phyloP scores from a whole-genome alignment of 2,113 vertebrate species.

The Corythoichthys haematopterus region DNA sequence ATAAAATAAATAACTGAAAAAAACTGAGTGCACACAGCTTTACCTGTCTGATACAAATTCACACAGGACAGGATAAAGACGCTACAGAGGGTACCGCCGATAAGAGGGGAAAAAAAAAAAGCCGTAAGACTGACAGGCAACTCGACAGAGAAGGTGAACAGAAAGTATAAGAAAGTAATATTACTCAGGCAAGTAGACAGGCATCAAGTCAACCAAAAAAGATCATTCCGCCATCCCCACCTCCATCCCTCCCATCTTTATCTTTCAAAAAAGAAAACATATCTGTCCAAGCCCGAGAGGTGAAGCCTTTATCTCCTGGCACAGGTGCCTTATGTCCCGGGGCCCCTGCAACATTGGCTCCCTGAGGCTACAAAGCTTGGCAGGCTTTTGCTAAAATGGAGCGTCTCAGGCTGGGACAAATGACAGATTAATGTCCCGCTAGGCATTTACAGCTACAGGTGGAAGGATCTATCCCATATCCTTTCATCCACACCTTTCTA shows the following conservation, averaged over 20 bases:
- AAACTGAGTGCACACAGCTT: constrained; percentile 53
- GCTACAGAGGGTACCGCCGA: constrained; percentile 25
- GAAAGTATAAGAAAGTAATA: constrained; percentile 57
- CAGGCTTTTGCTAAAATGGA: constrained; percentile 37
- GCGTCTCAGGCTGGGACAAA: constrained; percentile 61
- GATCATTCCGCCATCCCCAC: constrained; percentile 48
- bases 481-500: constrained; percentile 13
- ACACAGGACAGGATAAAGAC: constrained; percentile 63
- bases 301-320: constrained; percentile 75
- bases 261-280: constrained; percentile 70
- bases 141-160: constrained; percentile 40
- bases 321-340: constrained; percentile 68
- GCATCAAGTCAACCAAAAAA: constrained; percentile 39
- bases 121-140: constrained; percentile 21
- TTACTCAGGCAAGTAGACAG: constrained; percentile 60
- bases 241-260: constrained; percentile 49
- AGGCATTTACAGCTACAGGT: constrained; percentile 58
- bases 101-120: constrained; percentile 5
- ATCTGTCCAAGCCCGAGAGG: constrained; percentile 70
- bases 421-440: constrained; percentile 64
- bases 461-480: constrained; percentile 44
- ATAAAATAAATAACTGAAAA: constrained; percentile 60
- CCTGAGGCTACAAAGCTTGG: constrained; percentile 48
- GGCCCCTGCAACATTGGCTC: constrained; percentile 43
- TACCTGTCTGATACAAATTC: constrained; percentile 65